These are phyloP conservation scores for Lipophrys pholis DNA, from an alignment of 2,113 vertebrate genomes.

Conservation along the genomic window DNA sequence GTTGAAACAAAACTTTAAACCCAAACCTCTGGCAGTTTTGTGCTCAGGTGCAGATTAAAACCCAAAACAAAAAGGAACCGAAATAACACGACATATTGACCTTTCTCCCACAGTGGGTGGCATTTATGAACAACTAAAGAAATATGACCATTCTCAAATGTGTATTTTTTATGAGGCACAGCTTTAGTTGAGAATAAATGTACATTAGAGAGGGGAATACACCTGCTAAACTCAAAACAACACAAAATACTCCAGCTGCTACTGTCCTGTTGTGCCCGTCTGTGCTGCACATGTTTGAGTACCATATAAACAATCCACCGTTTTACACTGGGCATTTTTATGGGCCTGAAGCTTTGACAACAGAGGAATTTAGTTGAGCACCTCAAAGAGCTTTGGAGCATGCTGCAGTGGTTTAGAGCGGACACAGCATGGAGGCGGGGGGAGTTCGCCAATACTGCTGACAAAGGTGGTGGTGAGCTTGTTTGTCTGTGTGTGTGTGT, in stretches of 20 bases:
- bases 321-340: constrained; percentile 49
- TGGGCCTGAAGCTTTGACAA: constrained; percentile 58
- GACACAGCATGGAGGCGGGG: constrained; percentile 51
- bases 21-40: background rate
- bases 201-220: background rate
- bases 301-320: constrained; percentile 46
- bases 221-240: constrained; percentile 4
- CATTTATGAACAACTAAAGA: constrained; percentile 44
- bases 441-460: constrained; percentile 68
- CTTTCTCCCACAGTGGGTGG: constrained; percentile 41
- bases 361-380: constrained; percentile 49
- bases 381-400: constrained; percentile 54
- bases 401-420: constrained; percentile 65
- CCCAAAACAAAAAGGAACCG: background rate
- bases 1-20: constrained; percentile 16
- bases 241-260: constrained; percentile 14
- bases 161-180: constrained; percentile 10
- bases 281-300: constrained; percentile 29
- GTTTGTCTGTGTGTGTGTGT: constrained; percentile 33
- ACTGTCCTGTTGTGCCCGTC: constrained; percentile 2
- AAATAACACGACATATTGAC: constrained; percentile 20
- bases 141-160: constrained; percentile 5
- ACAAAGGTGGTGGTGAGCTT: constrained; percentile 64
- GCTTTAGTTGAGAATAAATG: background rate
- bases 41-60: constrained; percentile 11